Conservation (phyloP, 2,888 invertebrate species). For the Drosophila neonasuta region DNA sequence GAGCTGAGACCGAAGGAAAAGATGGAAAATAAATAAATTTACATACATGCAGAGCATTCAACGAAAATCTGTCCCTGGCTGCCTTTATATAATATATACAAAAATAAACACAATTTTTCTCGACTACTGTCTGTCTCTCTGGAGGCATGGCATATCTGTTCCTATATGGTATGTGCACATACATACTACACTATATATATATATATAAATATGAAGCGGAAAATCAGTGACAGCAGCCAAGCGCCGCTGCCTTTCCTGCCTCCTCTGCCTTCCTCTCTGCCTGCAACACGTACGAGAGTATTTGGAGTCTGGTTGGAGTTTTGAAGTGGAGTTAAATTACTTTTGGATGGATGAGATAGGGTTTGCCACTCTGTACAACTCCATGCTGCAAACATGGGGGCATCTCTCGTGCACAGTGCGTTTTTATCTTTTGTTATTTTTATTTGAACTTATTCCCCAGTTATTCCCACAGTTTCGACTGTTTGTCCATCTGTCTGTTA, state of each 20-base stretch:
- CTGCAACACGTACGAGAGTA: slow-evolving; percentile 33
- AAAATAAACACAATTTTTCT: slow-evolving; percentile 73
- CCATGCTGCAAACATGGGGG: slow-evolving; percentile 16
- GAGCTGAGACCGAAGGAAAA: slow-evolving; percentile 29
- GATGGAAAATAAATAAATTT: slow-evolving; percentile 56
- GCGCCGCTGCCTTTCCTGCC: slow-evolving; percentile 31
- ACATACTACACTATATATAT: slow-evolving; percentile 7
- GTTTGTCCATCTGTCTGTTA: slow-evolving; percentile 71
- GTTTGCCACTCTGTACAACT: slow-evolving; percentile 14
- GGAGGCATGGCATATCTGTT: slow-evolving; percentile 55
- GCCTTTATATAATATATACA: slow-evolving; percentile 58
- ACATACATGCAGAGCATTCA: slow-evolving; percentile 39
- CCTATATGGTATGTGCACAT: slow-evolving; percentile 11
- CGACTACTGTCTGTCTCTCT: slow-evolving; percentile 52
- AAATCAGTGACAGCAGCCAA: slow-evolving; percentile 72
- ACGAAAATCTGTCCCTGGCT: slow-evolving; percentile 61
- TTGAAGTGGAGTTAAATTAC: slow-evolving; percentile 77
- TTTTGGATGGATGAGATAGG: slow-evolving; percentile 52
- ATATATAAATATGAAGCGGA: slow-evolving; percentile 72
- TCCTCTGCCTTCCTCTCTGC: slow-evolving; percentile 5
- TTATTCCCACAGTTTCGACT: slow-evolving; percentile 63
- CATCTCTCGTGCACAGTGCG: slow-evolving; percentile 23
- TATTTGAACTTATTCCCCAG: slow-evolving; percentile 66
- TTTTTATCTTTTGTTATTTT: slow-evolving; percentile 51
- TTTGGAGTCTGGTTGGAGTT: slow-evolving; percentile 58